Evolutionary conservation across 2,797 vertebrate genomes (phyloP).

Genomic region (Heterohyrax brucei): DNA sequence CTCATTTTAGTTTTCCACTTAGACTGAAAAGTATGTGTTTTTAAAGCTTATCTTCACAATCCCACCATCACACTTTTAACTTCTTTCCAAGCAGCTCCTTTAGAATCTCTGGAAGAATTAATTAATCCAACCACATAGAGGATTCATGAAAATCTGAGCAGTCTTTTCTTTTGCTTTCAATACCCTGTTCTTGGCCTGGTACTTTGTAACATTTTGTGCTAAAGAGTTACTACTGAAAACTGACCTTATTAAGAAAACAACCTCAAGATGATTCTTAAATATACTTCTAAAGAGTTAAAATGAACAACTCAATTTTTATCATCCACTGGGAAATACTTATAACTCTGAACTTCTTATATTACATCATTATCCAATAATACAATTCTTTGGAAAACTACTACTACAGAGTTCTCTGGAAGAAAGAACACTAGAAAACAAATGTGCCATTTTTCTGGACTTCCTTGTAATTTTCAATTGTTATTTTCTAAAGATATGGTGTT

Average conservation of each 20-base stretch:
- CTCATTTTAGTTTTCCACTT: background rate
- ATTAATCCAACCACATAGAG: background rate
- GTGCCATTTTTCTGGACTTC: background rate
- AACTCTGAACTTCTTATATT: background rate
- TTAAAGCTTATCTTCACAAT: background rate
- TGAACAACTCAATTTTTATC: background rate
- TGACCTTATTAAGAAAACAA: background rate
- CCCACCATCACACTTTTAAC: background rate
- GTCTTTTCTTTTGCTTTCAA: background rate
- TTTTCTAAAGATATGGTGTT: background rate
- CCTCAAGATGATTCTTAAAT: background rate
- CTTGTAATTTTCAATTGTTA: background rate
- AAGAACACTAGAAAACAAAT: background rate
- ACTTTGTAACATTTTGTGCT: background rate
- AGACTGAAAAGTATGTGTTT: background rate
- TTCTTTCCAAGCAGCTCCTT: conserved; percentile 18
- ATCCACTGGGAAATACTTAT: background rate
- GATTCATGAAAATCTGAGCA: background rate
- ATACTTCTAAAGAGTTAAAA: conserved; percentile 15
- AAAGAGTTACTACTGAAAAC: background rate
- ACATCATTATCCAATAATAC: background rate
- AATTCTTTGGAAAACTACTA: background rate
- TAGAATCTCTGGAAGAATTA: background rate
- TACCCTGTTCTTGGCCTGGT: background rate
- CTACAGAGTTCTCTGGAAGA: background rate